Evolutionary conservation across 2,113 vertebrate genomes (phyloP), one percentile per base, ranked within the genome.

Genomic region (Actenoides lindsayi): DNA sequence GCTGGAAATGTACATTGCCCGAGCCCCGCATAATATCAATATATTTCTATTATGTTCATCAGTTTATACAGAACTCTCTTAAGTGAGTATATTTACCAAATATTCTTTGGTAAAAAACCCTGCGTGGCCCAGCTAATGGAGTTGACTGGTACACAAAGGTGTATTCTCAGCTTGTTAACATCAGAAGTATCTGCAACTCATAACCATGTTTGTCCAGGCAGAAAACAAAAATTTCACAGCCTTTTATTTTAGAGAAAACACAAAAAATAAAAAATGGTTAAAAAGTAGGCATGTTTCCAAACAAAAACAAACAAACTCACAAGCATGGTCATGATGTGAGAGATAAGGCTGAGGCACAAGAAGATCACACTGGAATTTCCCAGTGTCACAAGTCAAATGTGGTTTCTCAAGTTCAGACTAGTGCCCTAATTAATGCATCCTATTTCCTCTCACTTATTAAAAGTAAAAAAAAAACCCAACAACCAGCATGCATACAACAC

Each of bases 311-410:
- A 82, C 48, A 75, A 53, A 44, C 7, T 41, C 51, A 70, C 73
- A 65, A 78, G 69, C 60, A 71, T 10, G 4, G 64, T 71, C 56
- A 60, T 23, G 51, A 92, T 69, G 77, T 4, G 42, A 68, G 44
- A 92, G 83, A 71, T 71, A 79, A 95, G 42, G 73, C 23, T 18
- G 37, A 91, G 64, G 77, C 51, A 78, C 2, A 0, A 95, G 90
- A 89, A 56, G 33, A 95, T n/a, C 85, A 78, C 76, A 27, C 18
- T 83, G 90, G 87, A 93, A 95, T 76, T 92, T 89, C 81, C 50
- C 23, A 50, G 77, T 79, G 86, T 68, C 16, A 12, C 69, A 84
- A 75, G 60, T 24, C 35, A 94, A 62, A 48, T 11, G 17, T 15
- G 37, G 62, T 65, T 87, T 71, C 80, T 68, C 83, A 93, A 82